These are phyloP conservation scores for Cyrtonyx montezumae DNA, from an alignment of 2,113 vertebrate genomes.

Conservation along the genomic window DNA sequence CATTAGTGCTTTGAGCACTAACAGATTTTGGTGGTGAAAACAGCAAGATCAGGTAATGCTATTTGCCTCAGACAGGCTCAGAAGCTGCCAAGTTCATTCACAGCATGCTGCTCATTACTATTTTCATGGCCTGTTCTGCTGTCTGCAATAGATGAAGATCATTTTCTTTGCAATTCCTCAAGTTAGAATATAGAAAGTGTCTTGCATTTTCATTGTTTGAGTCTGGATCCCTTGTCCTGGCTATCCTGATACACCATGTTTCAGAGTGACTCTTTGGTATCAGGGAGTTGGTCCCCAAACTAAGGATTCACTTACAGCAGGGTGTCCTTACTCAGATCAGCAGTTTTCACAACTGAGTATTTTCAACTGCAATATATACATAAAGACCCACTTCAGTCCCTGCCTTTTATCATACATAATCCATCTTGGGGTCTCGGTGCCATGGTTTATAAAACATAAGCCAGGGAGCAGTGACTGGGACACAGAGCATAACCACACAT, in stretches of 20 bases:
- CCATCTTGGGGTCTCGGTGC: background rate
- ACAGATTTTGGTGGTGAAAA: background rate
- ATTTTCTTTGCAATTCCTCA: background rate
- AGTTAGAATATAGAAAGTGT: background rate
- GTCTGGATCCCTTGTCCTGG: background rate
- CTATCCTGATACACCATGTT: background rate
- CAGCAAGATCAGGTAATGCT: background rate
- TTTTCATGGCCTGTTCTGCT: background rate
- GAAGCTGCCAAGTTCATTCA: background rate
- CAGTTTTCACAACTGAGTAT: background rate
- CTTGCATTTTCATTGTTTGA: background rate
- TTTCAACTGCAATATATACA: background rate
- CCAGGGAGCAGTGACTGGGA: background rate
- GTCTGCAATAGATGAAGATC: background rate
- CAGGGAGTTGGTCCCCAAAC: background rate
- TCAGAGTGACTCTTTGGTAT: background rate
- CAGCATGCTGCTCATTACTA: background rate
- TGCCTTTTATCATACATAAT: background rate
- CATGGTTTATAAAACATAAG: background rate
- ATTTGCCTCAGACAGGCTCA: background rate
- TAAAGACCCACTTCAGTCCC: background rate
- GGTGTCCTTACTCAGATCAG: background rate
- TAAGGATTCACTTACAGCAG: background rate
- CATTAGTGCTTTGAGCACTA: background rate
- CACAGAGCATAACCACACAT: background rate